phyloP scores from a whole-genome alignment of 1,140 invertebrate species.

The Planococcus citri region DNA sequence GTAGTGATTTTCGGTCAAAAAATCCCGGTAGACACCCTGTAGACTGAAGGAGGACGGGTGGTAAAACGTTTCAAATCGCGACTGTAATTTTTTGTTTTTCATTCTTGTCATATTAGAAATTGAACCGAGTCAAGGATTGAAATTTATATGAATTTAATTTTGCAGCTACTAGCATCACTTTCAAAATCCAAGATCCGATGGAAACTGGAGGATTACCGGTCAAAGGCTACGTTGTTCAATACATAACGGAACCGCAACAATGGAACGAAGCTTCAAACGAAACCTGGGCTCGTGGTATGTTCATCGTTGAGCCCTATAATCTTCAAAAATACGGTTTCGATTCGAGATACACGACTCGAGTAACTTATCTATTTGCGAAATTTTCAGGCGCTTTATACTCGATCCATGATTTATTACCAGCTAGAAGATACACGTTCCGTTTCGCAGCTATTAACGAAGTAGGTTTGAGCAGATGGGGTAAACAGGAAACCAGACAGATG shows the following conservation, averaged over 20 bases:
- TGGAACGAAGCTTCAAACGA: slow-evolving; percentile 56
- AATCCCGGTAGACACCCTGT: too few species aligned
- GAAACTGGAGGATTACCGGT: slow-evolving; percentile 61
- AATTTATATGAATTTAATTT: slow-evolving; percentile 25
- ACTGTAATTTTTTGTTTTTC: slow-evolving; percentile 20
- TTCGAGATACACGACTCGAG: not conserved
- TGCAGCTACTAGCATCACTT: slow-evolving; percentile 65
- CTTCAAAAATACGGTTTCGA: too few species aligned
- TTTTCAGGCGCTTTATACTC: slow-evolving; percentile 45
- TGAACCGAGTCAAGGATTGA: too few species aligned
- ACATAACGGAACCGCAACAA: slow-evolving; percentile 44
- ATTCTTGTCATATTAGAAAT: slow-evolving; percentile 12
- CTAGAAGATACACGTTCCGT: slow-evolving; percentile 67
- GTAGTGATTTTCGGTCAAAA: too few species aligned
- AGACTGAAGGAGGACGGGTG: too few species aligned
- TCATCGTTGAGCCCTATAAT: not conserved
- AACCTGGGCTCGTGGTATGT: slow-evolving; percentile 58
- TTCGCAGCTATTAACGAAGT: slow-evolving; percentile 76
- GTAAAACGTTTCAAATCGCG: not conserved
- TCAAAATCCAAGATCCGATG: slow-evolving; percentile 56
- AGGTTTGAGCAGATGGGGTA: slow-evolving; percentile 58
- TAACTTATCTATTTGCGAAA: not conserved
- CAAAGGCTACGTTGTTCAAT: slow-evolving; percentile 55
- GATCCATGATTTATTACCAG: slow-evolving; percentile 63
- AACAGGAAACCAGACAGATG: slow-evolving; percentile 41